Base-by-base conservation (phyloP, 1,140 invertebrate species). In the Theocolax elegans region DNA sequence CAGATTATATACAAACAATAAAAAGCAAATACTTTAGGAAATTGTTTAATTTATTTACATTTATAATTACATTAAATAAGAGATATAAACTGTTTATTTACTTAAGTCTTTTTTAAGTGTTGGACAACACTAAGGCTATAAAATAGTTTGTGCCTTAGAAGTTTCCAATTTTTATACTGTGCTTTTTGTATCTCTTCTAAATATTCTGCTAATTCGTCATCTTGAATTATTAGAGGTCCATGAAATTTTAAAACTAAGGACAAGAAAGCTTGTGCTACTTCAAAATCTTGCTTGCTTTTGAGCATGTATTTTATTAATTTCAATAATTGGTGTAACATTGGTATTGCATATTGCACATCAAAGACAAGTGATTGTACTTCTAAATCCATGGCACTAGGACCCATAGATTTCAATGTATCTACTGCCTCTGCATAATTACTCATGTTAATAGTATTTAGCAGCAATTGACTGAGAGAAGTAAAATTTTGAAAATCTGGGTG, bases 201-300 rank as follows among this genome's bases (percentile, higher is more conserved):
- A 35, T 86, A 85, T 51, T 88, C 77, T 12, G 87, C 81, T 35
- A 96, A 80, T 13, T 88, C 83, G 17, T 85, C 75, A 15, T 89
- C 88, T 54, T 88, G 80, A 0, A 89, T 85, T 40, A 96, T 86
- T 13, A 83, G 78, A 49, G 89, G 88, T 2, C 91, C 90, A 80
- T 98, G 95, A 29, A 91, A 89, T 85, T 97, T 97, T 12, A 99
- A 81, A 87, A 97, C 98, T 17, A 98, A 86, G 56, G 90, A 91
- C n/a, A 99, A 87, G 87, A 97, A 98, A 1, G 95, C 91, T 81
- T 98, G 94, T 0, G 91, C 90, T n/a, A 98, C 83, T 87, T 99
- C 97, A 87, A 96, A 98, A 85, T 98, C 90, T 72, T 82, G 90
- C 75, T 94, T 95, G 2, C 87, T 92, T 67, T 89, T 85, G 1